These are phyloP conservation scores for Platalea minor DNA, from an alignment of 2,797 vertebrate species.

Conservation along the genomic window DNA sequence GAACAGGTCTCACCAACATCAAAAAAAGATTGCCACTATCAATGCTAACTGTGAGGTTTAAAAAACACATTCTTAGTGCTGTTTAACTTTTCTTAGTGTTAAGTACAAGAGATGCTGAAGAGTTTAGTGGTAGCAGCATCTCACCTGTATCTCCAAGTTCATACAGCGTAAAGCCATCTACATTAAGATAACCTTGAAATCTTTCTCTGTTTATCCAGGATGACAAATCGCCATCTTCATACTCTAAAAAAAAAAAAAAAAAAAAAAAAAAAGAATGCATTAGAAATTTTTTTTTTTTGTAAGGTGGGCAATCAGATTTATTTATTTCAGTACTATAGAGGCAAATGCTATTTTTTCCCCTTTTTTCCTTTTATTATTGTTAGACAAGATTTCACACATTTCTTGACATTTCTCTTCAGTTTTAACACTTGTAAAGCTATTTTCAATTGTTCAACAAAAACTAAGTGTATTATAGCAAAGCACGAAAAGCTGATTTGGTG, in stretches of 20 bases:
- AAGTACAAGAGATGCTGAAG: neutral
- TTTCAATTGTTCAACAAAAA: neutral
- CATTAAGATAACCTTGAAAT: conserved; percentile 90
- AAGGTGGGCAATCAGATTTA: neutral
- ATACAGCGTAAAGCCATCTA: conserved; percentile 94
- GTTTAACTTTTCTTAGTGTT: neutral
- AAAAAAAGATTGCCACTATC: neutral
- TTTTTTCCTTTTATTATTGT: neutral
- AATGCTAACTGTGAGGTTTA: neutral
- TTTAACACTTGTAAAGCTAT: neutral
- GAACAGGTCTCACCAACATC: neutral
- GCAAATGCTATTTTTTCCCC: neutral
- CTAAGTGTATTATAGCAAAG: neutral
- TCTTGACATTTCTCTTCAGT: neutral
- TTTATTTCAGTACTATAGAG: neutral
- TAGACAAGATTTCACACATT: neutral
- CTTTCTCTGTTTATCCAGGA: conserved; percentile 95
- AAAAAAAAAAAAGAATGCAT: neutral
- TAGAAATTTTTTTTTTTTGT: neutral
- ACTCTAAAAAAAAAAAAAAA: conserved; percentile 77
- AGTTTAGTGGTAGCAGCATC: neutral
- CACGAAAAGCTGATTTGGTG: neutral
- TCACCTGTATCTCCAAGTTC: conserved; percentile 97
- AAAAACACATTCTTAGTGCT: neutral
- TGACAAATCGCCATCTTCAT: conserved; percentile 90